These are phyloP conservation scores for Lanius ludovicianus DNA, from an alignment of 2,113 vertebrate genomes.

Conservation along the genomic window DNA sequence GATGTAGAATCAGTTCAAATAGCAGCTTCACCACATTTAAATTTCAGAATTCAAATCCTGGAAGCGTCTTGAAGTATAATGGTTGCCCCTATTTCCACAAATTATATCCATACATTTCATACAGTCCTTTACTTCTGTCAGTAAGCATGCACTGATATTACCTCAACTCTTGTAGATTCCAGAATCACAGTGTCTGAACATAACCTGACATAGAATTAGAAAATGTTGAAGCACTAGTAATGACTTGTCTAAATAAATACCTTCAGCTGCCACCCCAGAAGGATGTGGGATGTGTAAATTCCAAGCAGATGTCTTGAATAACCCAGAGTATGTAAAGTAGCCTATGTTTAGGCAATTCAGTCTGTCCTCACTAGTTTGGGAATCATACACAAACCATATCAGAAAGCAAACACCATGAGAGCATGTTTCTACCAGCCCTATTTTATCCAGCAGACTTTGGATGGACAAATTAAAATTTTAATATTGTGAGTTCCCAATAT, in stretches of 20 bases:
- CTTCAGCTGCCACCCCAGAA: neutral
- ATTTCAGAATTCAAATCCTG: neutral
- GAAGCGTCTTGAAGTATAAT: neutral
- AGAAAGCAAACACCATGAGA: neutral
- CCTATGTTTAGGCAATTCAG: neutral
- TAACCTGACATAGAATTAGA: neutral
- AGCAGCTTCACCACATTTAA: neutral
- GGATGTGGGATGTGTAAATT: conserved; percentile 1
- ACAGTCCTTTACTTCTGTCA: neutral
- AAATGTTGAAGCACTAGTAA: neutral
- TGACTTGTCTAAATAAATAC: conserved; percentile 1
- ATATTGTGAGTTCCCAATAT: neutral
- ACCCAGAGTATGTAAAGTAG: neutral
- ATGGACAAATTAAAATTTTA: neutral
- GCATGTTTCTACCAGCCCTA: neutral
- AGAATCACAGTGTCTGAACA: neutral
- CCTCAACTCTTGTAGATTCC: neutral
- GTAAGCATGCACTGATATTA: neutral
- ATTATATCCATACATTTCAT: neutral
- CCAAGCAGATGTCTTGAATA: neutral
- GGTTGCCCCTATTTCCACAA: neutral
- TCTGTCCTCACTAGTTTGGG: neutral
- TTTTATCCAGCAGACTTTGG: neutral
- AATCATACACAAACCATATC: neutral
- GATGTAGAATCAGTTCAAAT: neutral